A percentile compares a stretch with the other conserved stretches of the same genome.
phyloP scores from a whole-genome alignment of 2,888 invertebrate species.

The Dynastes maya region DNA sequence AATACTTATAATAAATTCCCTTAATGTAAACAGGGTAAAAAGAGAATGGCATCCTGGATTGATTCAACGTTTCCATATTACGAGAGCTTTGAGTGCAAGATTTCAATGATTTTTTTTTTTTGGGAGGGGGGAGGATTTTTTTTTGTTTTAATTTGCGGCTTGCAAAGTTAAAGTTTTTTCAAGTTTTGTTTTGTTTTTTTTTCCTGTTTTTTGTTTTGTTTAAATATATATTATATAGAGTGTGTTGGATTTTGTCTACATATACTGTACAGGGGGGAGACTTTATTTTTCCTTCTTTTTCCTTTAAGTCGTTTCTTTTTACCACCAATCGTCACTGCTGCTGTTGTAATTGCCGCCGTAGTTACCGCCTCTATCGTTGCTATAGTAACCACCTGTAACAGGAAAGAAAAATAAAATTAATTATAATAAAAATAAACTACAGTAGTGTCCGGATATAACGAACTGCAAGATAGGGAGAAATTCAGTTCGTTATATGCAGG shows the following conservation, averaged over 20 bases:
- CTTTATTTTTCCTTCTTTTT: slow-evolving; percentile 52
- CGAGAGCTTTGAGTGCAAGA: slow-evolving; percentile 15
- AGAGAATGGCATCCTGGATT: slow-evolving; percentile 53
- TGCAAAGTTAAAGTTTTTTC: slow-evolving; percentile 19
- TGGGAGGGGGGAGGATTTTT: not conserved
- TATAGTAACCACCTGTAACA: slow-evolving; percentile 63
- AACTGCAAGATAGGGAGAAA: no score
- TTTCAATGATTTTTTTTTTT: slow-evolving; percentile 7
- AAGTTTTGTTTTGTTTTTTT: slow-evolving; percentile 11
- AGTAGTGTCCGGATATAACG: no score
- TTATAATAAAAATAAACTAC: not conserved
- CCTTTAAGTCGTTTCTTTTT: slow-evolving; percentile 42
- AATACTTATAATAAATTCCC: slow-evolving; percentile 51
- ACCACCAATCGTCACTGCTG: slow-evolving; percentile 68
- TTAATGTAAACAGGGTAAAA: slow-evolving; percentile 52
- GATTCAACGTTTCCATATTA: slow-evolving; percentile 2
- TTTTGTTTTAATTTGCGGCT: slow-evolving; percentile 29
- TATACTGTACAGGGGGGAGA: slow-evolving; percentile 33
- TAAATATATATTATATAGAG: slow-evolving; percentile 22
- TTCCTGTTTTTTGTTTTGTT: slow-evolving; percentile 13
- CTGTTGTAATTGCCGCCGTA: slow-evolving; percentile 68
- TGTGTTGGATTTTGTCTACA: slow-evolving; percentile 8
- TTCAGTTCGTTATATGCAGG: no score
- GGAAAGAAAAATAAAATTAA: slow-evolving; percentile 39
- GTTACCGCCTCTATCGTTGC: slow-evolving; percentile 66